Percentiles rank a stretch among this genome's conserved stretches.
These are phyloP conservation scores for Anodontia alba DNA, from an alignment of 2,888 invertebrate species.

Conservation along the genomic window DNA sequence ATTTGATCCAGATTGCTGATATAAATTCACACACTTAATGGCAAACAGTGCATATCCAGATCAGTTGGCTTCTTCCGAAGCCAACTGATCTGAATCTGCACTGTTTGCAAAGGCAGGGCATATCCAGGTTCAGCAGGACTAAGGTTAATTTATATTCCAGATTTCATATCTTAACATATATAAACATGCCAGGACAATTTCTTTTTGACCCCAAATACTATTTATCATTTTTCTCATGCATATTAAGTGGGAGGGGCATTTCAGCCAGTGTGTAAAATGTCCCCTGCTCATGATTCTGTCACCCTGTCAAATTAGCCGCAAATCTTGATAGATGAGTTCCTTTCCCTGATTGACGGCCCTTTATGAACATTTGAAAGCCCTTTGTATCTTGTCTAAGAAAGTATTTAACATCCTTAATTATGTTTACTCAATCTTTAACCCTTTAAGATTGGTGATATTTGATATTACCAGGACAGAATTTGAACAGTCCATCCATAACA, in stretches of 20 bases:
- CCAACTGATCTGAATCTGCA: no score
- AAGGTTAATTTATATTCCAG: no score
- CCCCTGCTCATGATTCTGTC: background rate
- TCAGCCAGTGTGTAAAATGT: background rate
- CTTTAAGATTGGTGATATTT: background rate
- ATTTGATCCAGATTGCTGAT: no score
- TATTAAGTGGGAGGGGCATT: conserved; percentile 19
- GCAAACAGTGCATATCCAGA: no score
- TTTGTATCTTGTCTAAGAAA: conserved; percentile 19
- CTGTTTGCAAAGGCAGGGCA: no score
- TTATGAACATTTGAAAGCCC: conserved; percentile 5
- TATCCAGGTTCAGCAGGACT: no score
- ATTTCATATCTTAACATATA: background rate
- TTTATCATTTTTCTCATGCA: conserved; percentile 13
- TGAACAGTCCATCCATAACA: background rate
- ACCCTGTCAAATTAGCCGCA: conserved; percentile 1
- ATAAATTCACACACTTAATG: no score
- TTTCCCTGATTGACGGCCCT: background rate
- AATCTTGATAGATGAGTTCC: conserved; percentile 11
- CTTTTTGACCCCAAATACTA: background rate
- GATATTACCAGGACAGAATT: background rate
- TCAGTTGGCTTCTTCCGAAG: no score
- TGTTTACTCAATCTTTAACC: background rate
- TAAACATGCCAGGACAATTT: background rate
- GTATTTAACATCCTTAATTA: conserved; percentile 7